These are phyloP conservation scores for Sinocyclocheilus anophthalmus DNA, from an alignment of 2,113 vertebrate genomes.

Conservation along the genomic window DNA sequence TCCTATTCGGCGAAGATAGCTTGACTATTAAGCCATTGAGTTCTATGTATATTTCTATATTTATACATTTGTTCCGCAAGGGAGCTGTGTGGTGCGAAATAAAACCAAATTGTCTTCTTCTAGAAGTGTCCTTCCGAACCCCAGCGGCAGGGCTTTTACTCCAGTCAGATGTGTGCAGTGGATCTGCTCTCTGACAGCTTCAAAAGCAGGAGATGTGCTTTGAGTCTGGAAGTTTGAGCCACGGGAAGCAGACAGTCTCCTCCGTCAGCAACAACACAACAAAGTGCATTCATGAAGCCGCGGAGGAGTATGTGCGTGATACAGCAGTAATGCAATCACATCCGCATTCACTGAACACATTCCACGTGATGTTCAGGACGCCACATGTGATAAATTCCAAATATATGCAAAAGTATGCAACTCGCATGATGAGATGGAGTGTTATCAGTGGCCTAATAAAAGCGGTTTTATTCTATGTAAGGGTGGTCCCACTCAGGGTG, in stretches of 20 bases:
- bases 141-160: constrained; percentile 1
- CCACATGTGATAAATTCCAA: not conserved
- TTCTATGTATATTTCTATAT: not conserved
- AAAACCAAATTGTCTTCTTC: not conserved
- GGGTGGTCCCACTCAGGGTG: no score
- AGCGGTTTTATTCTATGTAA: no score
- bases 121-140: constrained; percentile 2
- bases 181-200: constrained; percentile 41
- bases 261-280: constrained; percentile 13
- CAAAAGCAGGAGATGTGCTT: constrained; percentile 40
- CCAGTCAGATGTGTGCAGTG: constrained; percentile 16
- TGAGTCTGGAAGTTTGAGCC: constrained; percentile 30
- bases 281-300: constrained; percentile 3
- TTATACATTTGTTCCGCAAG: not conserved
- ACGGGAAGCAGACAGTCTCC: constrained; percentile 1
- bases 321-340: not conserved
- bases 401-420: not conserved
- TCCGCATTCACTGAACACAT: not conserved
- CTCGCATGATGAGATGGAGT: not conserved
- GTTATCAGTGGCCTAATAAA: not conserved
- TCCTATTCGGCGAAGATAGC: not conserved
- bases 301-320: not conserved
- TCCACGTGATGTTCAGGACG: not conserved
- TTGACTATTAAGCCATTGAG: not conserved
- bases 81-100: not conserved